phyloP scores from a whole-genome alignment of 2,888 invertebrate genomes.

The Catocala nupta region DNA sequence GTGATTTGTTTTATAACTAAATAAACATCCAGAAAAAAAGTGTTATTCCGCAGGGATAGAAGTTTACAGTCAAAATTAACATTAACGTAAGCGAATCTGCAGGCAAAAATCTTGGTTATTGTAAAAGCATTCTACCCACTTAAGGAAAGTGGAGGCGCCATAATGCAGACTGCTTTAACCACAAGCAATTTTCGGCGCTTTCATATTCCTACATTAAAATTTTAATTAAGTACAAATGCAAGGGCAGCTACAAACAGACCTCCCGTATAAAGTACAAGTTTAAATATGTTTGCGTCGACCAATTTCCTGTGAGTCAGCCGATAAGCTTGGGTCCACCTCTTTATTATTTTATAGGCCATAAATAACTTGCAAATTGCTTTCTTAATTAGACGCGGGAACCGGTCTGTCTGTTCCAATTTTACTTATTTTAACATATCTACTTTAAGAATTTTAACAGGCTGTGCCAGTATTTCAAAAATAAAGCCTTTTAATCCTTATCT shows the following conservation, averaged over 20 bases:
- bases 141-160: no score
- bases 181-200: slow-evolving; percentile 12
- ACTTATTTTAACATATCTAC: slow-evolving; percentile 57
- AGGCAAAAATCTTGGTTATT: no score
- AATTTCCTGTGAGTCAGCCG: slow-evolving; percentile 67
- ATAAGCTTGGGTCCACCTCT: slow-evolving; percentile 64
- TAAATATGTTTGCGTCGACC: slow-evolving; percentile 55
- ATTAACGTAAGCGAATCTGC: no score
- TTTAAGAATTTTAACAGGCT: slow-evolving; percentile 45
- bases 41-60: no score
- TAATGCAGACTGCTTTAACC: not conserved
- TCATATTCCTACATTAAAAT: slow-evolving; percentile 14
- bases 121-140: no score
- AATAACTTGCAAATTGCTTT: slow-evolving; percentile 83
- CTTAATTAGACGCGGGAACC: slow-evolving; percentile 79
- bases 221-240: slow-evolving; percentile 19
- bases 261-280: slow-evolving; percentile 61
- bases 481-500: slow-evolving; percentile 41
- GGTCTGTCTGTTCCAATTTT: slow-evolving; percentile 64
- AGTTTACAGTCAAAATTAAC: no score
- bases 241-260: slow-evolving; percentile 29
- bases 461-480: slow-evolving; percentile 44
- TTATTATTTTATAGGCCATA: slow-evolving; percentile 77
- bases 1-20: no score
- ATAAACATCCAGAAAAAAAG: no score